Base-by-base conservation (phyloP, 2,797 vertebrate species). In the Menidia menidia region DNA sequence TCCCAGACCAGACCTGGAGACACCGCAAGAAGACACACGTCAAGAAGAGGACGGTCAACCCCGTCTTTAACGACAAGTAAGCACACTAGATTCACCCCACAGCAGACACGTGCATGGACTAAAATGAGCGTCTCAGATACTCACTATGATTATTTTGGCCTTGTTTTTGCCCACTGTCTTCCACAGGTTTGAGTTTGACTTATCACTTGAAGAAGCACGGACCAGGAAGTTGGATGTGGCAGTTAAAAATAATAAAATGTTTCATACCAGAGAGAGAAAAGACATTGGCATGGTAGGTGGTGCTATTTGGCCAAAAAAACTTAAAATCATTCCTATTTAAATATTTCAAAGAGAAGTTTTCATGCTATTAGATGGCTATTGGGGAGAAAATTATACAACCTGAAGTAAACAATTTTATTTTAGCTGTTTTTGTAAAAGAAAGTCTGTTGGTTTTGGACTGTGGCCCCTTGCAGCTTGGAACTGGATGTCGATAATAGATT, bases 281-380 rank as follows among this genome's bases (percentile, higher is more conserved):
- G 97, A 98, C 86, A 93, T 99, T 63, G 98, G 98, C 68, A 97
- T 93, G 92, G 97, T 99, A 84, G 81, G 86, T 32, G 47, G n/a
- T 25, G 0, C 41, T 51, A 0, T 8, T 39, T 33, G 12, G 43
- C 0, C 39, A 2, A 2, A 10, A 25, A 25, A 25, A 1, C 25
- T 25, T 25, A 25, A 25, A 1, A 25, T 25, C 25, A 25, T 25
- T 25, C 25, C 25, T 25, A 2, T 25, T 9, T 44, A 60, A 16
- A 1, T 31, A 43, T 45, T 63, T 6, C 43, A 45, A 59, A 12
- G 5, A 4, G 2, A 52, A 14, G 5, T 31, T 31, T 32, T 19
- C 3, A 9, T 60, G 25, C 1, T 53, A 13, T 33, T 39, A 39
- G 35, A 39, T 39, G 10, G 6, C 56, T 4, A 51, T 6, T 45